Evolutionary conservation across 92 coral and sea anemone species (phyloP).

Genomic region (Zoanthus sociatus): DNA sequence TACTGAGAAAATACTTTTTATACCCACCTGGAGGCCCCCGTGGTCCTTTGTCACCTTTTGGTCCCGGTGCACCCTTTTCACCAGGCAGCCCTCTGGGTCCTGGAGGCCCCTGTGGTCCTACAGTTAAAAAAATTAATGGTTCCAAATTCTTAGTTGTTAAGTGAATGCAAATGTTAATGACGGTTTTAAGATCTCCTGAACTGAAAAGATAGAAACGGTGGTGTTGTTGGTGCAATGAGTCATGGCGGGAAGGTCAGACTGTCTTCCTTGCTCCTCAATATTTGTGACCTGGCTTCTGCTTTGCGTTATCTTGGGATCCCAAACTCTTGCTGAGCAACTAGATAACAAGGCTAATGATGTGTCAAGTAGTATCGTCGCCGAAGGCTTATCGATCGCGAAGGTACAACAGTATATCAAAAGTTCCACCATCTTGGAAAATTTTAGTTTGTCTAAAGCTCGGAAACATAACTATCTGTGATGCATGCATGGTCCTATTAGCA

Average conservation of each 20-base stretch:
- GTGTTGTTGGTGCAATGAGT: too few relatives aligned
- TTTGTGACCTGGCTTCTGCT: not conserved
- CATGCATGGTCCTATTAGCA: conserved; percentile 14
- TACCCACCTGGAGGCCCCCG: too few relatives aligned
- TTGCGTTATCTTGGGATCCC: not conserved
- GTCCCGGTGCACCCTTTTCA: too few relatives aligned
- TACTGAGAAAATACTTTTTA: too few relatives aligned
- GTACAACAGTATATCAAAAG: not conserved
- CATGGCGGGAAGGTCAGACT: not conserved
- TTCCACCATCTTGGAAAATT: not conserved
- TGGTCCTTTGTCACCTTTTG: too few relatives aligned
- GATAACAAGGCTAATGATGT: not conserved
- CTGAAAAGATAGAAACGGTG: too few relatives aligned
- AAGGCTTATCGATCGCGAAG: not conserved
- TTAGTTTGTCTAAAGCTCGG: conserved; percentile 14
- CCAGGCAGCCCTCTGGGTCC: too few relatives aligned
- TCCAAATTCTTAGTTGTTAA: too few relatives aligned
- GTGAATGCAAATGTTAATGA: too few relatives aligned
- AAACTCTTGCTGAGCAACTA: not conserved
- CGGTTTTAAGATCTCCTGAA: too few relatives aligned
- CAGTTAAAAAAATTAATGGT: too few relatives aligned
- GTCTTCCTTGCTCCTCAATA: not conserved
- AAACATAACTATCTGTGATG: conserved; percentile 4
- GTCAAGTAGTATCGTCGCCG: not conserved
- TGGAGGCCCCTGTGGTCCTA: too few relatives aligned